Percentiles rank a stretch among this genome's conserved stretches.
phyloP scores from a whole-genome alignment of 2,888 invertebrate genomes.

The Tenthredo notha region DNA sequence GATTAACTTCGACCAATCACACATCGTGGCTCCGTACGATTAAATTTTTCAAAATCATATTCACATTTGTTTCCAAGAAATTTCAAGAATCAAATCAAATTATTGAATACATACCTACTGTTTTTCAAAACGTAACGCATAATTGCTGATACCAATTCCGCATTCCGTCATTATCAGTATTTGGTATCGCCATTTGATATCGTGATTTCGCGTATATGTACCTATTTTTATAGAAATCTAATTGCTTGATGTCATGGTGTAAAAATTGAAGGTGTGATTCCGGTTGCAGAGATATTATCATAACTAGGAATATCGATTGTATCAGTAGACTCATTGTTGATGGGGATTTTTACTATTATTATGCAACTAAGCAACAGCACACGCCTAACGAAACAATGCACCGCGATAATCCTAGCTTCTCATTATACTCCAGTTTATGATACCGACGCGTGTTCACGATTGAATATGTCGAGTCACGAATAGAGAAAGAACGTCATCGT shows the following conservation, averaged over 20 bases:
- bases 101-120: neutral
- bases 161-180: neutral
- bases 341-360: neutral
- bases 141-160: neutral
- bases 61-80: neutral
- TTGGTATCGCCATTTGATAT: neutral
- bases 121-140: neutral
- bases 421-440: slow-evolving; percentile 16
- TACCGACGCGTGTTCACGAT: neutral
- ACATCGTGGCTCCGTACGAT: neutral
- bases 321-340: neutral
- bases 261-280: neutral
- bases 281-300: neutral
- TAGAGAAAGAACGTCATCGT: neutral
- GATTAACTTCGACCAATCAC: neutral
- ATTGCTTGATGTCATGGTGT: neutral
- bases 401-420: neutral
- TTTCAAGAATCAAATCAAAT: neutral
- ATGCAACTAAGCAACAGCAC: neutral
- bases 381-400: neutral
- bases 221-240: neutral
- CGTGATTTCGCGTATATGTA: neutral
- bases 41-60: neutral
- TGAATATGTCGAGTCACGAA: neutral
- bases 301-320: neutral